A percentile compares a stretch with the other conserved stretches of the same genome.
Evolutionary conservation across 1,140 invertebrate species (phyloP).

Genomic region (Rhyzopertha dominica): DNA sequence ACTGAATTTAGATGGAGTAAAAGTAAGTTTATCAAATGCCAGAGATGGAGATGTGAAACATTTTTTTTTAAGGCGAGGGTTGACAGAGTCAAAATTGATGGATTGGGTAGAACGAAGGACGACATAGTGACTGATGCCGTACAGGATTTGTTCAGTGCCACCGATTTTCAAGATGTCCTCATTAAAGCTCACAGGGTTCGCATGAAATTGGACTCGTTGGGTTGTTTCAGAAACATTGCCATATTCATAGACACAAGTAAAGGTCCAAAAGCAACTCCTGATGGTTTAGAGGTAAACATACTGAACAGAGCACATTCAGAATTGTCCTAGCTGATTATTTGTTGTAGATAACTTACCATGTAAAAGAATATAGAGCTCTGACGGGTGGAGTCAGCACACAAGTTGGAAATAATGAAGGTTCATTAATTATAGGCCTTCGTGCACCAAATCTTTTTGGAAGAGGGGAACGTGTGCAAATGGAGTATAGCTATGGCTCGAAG

Average conservation of each 20-base stretch:
- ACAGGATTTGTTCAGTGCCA: slow-evolving; percentile 65
- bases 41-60: slow-evolving; percentile 9
- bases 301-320: background rate
- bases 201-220: slow-evolving; percentile 66
- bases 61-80: slow-evolving; percentile 60
- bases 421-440: slow-evolving; percentile 62
- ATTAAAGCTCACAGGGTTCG: slow-evolving; percentile 55
- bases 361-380: slow-evolving; percentile 67
- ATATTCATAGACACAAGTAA: slow-evolving; percentile 79
- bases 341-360: slow-evolving; percentile 71
- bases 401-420: slow-evolving; percentile 82
- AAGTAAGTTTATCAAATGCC: slow-evolving; percentile 5
- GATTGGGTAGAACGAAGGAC: slow-evolving; percentile 75
- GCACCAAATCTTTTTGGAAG: slow-evolving; percentile 77
- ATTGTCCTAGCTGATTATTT: slow-evolving; percentile 14
- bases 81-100: slow-evolving; percentile 74
- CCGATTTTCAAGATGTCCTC: slow-evolving; percentile 61
- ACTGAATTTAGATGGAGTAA: slow-evolving; percentile 20
- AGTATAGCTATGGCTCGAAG: slow-evolving; percentile 72
- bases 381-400: slow-evolving; percentile 76
- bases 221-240: slow-evolving; percentile 76
- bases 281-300: slow-evolving; percentile 68
- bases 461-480: slow-evolving; percentile 69
- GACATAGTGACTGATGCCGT: slow-evolving; percentile 72
- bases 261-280: slow-evolving; percentile 60